A percentile compares a stretch with the other conserved stretches of the same genome.
Evolutionary conservation across 2,797 vertebrate genomes (phyloP).

Genomic region (Rhinichthys osculus): DNA sequence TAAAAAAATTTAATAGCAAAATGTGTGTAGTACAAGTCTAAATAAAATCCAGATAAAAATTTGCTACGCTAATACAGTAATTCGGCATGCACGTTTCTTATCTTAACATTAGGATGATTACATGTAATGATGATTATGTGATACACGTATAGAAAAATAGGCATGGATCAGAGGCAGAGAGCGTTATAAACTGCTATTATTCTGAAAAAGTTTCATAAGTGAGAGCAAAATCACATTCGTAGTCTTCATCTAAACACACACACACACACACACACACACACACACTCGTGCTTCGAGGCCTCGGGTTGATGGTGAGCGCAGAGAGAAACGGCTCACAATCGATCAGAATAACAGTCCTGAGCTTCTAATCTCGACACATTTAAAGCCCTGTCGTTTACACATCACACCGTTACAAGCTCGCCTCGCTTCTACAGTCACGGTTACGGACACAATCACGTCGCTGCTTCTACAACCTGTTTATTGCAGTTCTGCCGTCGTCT

Average conservation of each 20-base stretch:
- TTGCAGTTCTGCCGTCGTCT: background rate
- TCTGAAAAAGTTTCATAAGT: constrained; percentile 50
- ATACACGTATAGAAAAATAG: constrained; percentile 55
- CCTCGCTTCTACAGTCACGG: background rate
- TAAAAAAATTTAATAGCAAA: constrained; percentile 70
- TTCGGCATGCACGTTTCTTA: constrained; percentile 72
- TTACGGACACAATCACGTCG: background rate
- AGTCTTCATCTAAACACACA: constrained; percentile 27
- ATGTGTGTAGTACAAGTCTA: constrained; percentile 65
- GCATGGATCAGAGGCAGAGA: constrained; percentile 64
- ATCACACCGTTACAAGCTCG: background rate
- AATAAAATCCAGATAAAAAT: constrained; percentile 67
- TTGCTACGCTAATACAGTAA: constrained; percentile 65
- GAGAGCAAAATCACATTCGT: constrained; percentile 41
- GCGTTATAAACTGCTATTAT: constrained; percentile 58
- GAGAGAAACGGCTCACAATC: constrained; percentile 61
- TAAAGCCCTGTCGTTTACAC: background rate
- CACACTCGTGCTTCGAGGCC: constrained; percentile 69
- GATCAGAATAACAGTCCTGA: constrained; percentile 80
- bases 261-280: constrained; percentile 56
- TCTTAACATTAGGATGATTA: constrained; percentile 65
- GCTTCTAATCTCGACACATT: constrained; percentile 69
- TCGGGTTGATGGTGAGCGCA: constrained; percentile 64
- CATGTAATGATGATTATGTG: constrained; percentile 71
- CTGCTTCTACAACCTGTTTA: background rate